Evolutionary conservation across 1,140 invertebrate species (phyloP), one percentile per base, ranked within the genome.

Genomic region (Oryzaephilus surinamensis): DNA sequence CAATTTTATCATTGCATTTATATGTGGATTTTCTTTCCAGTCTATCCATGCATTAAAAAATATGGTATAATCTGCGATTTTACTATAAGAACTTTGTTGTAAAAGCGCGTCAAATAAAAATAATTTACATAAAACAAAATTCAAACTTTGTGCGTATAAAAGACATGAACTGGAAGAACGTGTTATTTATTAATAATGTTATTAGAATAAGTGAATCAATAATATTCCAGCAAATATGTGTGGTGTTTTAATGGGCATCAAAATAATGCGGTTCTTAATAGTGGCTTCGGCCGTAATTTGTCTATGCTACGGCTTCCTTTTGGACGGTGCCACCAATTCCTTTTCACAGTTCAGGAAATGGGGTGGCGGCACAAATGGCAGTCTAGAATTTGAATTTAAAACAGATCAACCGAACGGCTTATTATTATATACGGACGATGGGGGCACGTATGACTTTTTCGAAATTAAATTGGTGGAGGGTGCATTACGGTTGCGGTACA

Each of bases 381-480:
- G 79, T n/a, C 62, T 95, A 4, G 85, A 90, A 57, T 77, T 95
- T 50, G 89, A 95, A 60, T 94, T 95, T 66, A 87, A 87, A 65
- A 95, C 90, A 3, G 78, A 85, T 35, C 81, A 88, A 58, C 84
- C 85, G 0, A 90, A 90, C 64, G 89, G 88, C 5, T 63, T 94
- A 38, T 65, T 96, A 11, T 67, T 96, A 26, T 95, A 95, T 62
- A 92, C 89, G 1, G 91, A 95, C 59, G 92, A 96, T 59, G 90
- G 91, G 4, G 88, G 88, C 7, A 86, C 83, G 11, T 87, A 89
- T 53, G 90, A 96, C 61, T 97, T 96, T 66, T 91, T 97, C 62
- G 90, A 95, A 65, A 63, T 97, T 32, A 96, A 94, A 58, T 67
- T 98, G 10, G 85, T 96, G 4, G 88, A 92, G 56, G 88, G 91